Percentiles rank a stretch among this genome's conserved stretches.
phyloP scores from a whole-genome alignment of 2,113 vertebrate species.

The Paradisaea rubra region DNA sequence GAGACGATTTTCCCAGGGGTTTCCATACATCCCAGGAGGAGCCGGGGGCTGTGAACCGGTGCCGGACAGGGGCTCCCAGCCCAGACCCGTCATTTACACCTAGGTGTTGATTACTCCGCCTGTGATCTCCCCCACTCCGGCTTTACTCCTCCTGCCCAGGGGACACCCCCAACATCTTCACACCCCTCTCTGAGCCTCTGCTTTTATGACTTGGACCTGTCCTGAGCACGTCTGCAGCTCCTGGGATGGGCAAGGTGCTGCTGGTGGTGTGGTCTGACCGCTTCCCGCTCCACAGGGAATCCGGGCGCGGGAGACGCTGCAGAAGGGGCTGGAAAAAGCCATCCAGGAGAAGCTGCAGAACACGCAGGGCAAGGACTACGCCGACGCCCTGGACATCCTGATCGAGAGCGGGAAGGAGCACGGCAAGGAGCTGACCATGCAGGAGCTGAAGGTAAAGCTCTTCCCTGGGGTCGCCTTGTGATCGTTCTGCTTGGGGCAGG shows the following conservation, averaged over 20 bases:
- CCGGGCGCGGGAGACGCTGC: constrained; percentile 86
- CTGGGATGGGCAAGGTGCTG: neutral
- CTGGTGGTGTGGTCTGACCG: fast-evolving
- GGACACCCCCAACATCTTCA: neutral
- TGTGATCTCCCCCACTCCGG: neutral
- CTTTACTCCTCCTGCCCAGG: neutral
- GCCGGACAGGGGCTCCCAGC: neutral
- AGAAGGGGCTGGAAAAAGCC: constrained; percentile 91
- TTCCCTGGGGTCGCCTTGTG: fast-evolving
- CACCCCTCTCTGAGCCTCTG: neutral
- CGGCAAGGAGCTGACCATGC: constrained; percentile 92
- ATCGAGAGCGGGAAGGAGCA: constrained; percentile 95
- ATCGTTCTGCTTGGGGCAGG: neutral
- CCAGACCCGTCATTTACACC: neutral
- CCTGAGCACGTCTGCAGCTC: neutral
- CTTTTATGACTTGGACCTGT: neutral
- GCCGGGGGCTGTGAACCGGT: neutral
- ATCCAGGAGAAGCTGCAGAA: constrained; percentile 92
- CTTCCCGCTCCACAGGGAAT: constrained; percentile 77
- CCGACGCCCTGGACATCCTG: constrained; percentile 89
- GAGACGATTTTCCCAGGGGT: neutral
- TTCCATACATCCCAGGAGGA: neutral
- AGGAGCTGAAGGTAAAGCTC: constrained; percentile 89
- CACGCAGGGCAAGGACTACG: constrained; percentile 90
- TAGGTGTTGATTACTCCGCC: constrained; percentile 24